phyloP scores from a whole-genome alignment of 2,113 vertebrate species.

The Pachycephala philippinensis region DNA sequence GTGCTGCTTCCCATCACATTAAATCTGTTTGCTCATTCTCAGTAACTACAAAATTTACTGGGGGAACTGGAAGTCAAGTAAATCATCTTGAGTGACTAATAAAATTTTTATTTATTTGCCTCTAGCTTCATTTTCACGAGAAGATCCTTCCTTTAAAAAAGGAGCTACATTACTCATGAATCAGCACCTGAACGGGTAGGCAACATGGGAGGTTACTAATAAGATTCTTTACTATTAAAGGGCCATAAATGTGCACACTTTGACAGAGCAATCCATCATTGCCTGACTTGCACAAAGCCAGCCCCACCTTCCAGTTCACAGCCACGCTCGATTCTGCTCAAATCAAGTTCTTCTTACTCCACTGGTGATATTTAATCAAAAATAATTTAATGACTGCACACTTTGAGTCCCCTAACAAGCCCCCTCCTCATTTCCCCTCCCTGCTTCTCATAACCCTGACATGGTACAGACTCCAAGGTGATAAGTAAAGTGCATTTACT shows the following conservation, averaged over 20 bases:
- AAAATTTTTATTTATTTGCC: neutral
- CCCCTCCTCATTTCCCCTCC: neutral
- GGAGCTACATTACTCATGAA: neutral
- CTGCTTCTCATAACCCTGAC: neutral
- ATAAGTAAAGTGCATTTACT: neutral
- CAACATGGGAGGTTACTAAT: neutral
- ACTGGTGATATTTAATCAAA: neutral
- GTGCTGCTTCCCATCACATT: neutral
- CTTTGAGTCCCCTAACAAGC: neutral
- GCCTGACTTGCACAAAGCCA: neutral
- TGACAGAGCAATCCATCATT: slow-evolving; percentile 16
- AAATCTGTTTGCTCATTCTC: neutral
- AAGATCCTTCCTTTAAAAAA: neutral
- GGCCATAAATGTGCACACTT: neutral
- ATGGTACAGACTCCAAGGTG: neutral
- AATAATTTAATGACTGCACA: neutral
- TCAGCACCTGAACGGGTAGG: neutral
- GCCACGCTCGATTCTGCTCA: neutral
- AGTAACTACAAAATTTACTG: neutral
- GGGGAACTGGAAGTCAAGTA: neutral
- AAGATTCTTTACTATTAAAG: neutral
- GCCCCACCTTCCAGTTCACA: neutral
- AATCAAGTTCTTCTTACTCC: neutral
- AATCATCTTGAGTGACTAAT: neutral
- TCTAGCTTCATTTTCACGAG: neutral